phyloP scores from a whole-genome alignment of 2,888 invertebrate genomes.

The Marasmarcha lunaedactyla region DNA sequence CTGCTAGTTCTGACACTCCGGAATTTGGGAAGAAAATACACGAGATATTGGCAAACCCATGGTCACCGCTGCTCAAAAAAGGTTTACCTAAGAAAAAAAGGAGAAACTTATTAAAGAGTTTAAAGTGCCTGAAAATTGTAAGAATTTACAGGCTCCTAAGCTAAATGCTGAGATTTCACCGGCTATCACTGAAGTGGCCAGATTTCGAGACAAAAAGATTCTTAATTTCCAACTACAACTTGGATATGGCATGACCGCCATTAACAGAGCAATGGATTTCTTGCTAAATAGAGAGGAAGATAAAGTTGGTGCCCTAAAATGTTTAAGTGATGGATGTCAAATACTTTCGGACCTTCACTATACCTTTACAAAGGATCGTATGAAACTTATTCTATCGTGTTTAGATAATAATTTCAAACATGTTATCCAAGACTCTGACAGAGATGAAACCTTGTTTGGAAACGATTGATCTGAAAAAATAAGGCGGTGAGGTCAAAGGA shows the following conservation, averaged over 20 bases:
- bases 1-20: constrained; percentile 2
- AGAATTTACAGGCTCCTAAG: constrained; percentile 11
- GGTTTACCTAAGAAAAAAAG: constrained; percentile 6
- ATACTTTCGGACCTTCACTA: constrained; percentile 8
- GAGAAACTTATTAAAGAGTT: constrained; percentile 6
- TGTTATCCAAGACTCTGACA: constrained; percentile 7
- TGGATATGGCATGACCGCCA: constrained; percentile 6
- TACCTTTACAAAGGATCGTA: constrained; percentile 4
- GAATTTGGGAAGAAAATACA: constrained; percentile 6
- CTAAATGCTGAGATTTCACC: constrained; percentile 11
- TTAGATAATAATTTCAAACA: constrained; percentile 8
- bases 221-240: constrained; percentile 7
- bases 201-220: constrained; percentile 4
- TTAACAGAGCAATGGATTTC: constrained; percentile 8
- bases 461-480: constrained; percentile 8
- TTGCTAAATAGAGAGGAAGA: constrained; percentile 5
- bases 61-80: constrained; percentile 7
- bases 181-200: constrained; percentile 5
- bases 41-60: constrained; percentile 4
- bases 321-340: constrained; percentile 8
- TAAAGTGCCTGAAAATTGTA: constrained; percentile 8
- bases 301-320: constrained; percentile 7
- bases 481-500: constrained; percentile 5
- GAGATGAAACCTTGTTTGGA: constrained; percentile 10
- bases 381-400: constrained; percentile 6